Conservation (phyloP, 1,140 invertebrate species). For the Xylocopa sonorina region DNA sequence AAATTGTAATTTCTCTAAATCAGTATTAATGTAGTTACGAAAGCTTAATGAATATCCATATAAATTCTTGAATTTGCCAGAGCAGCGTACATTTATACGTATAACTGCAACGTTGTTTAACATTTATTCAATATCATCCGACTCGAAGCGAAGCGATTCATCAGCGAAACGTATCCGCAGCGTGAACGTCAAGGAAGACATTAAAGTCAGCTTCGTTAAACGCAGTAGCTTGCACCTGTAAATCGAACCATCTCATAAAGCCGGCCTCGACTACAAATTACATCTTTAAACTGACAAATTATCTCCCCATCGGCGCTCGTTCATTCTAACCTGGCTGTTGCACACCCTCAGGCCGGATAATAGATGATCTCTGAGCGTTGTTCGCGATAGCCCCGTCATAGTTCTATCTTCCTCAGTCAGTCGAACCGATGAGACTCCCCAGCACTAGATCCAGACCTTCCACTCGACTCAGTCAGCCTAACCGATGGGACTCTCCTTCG, state of each 20-base stretch:
- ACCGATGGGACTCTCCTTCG: conserved; percentile 51
- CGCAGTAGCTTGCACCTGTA: too few species aligned
- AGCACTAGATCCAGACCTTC: conserved; percentile 41
- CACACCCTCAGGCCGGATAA: conserved; percentile 26
- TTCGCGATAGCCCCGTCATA: conserved; percentile 47
- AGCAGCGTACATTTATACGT: too few species aligned
- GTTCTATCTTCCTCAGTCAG: conserved; percentile 46
- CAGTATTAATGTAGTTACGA: too few species aligned
- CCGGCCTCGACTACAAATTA: conserved; percentile 28
- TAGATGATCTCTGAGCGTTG: conserved; percentile 26
- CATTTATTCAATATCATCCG: too few species aligned
- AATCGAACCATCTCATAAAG: conserved; percentile 31
- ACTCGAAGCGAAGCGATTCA: too few species aligned
- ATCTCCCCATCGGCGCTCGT: conserved; percentile 23
- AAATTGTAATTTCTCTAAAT: too few species aligned
- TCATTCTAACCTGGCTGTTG: conserved; percentile 23
- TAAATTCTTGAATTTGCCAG: too few species aligned
- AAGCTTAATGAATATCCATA: too few species aligned
- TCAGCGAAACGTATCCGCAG: neutral
- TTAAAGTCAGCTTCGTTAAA: neutral
- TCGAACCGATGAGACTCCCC: conserved; percentile 52
- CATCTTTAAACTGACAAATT: conserved; percentile 43
- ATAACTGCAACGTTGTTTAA: too few species aligned
- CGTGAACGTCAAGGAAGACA: neutral
- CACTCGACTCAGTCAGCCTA: conserved; percentile 4